phyloP scores from a whole-genome alignment of 2,113 vertebrate species.

The Mionectes macconnelli region DNA sequence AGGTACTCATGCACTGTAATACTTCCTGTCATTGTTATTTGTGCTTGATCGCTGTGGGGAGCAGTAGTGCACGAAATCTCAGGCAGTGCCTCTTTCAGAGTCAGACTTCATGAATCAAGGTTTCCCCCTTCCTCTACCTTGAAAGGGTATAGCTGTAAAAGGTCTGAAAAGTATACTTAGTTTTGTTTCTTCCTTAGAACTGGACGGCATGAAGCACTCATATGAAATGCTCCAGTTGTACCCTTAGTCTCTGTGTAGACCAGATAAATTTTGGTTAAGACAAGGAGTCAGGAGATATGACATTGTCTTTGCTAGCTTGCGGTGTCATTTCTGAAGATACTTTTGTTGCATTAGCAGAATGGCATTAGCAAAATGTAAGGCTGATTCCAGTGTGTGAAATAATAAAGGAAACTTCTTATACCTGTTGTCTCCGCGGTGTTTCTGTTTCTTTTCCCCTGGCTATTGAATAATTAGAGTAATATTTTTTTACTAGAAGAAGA shows the following conservation, averaged over 20 bases:
- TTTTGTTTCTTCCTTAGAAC: neutral
- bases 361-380: neutral
- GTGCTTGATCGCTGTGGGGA: neutral
- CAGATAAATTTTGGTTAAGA: neutral
- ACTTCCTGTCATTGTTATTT: neutral
- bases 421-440: neutral
- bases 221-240: neutral
- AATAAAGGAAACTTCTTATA: neutral
- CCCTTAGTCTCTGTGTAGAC: neutral
- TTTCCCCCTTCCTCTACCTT: neutral
- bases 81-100: neutral
- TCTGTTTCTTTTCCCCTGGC: neutral
- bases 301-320: neutral
- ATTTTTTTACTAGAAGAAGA: neutral
- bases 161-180: neutral
- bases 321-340: neutral
- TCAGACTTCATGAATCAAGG: neutral
- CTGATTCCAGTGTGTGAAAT: neutral
- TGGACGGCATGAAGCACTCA: neutral
- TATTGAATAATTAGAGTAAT: neutral
- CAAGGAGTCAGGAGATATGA: neutral
- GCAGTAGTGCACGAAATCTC: neutral
- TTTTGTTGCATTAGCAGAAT: accelerated
- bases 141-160: neutral
- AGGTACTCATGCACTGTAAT: neutral